phyloP scores from a whole-genome alignment of 2,888 invertebrate genomes.

The Spodoptera littoralis region DNA sequence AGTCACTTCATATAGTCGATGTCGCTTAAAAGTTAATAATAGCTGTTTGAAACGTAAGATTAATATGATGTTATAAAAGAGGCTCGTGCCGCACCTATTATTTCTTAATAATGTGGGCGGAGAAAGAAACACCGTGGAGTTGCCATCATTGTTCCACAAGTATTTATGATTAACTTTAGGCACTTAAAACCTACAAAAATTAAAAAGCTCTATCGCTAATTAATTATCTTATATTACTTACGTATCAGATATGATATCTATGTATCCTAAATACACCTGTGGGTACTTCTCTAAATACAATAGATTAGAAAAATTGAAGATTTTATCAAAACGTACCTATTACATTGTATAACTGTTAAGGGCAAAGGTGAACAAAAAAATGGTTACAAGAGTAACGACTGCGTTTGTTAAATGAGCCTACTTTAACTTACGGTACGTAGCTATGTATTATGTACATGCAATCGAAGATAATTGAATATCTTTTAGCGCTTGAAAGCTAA shows the following conservation, averaged over 20 bases:
- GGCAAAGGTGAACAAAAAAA: conserved; percentile 38
- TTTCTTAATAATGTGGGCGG: conserved; percentile 49
- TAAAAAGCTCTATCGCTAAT: too few species aligned
- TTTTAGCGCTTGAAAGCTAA: conserved; percentile 15
- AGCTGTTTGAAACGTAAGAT: conserved; percentile 39
- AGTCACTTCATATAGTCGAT: conserved; percentile 28
- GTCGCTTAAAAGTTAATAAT: conserved; percentile 37
- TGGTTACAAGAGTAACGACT: conserved; percentile 35
- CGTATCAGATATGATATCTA: background rate
- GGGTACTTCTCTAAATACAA: conserved; percentile 7
- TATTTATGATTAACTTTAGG: too few species aligned
- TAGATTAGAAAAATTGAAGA: conserved; percentile 8
- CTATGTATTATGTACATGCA: conserved; percentile 20
- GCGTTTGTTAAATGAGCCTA: conserved; percentile 30
- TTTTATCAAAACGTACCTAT: conserved; percentile 21
- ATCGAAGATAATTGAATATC: conserved; percentile 14
- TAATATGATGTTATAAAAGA: conserved; percentile 41
- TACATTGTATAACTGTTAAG: conserved; percentile 24
- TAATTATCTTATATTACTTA: too few species aligned
- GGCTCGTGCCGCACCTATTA: conserved; percentile 39
- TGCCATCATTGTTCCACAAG: conserved; percentile 34
- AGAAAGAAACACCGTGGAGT: conserved; percentile 30
- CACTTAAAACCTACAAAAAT: too few species aligned
- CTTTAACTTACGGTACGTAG: conserved; percentile 11
- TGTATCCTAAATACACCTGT: background rate